Evolutionary conservation across 2,113 vertebrate species (phyloP).

Genomic region (Nothobranchius furzeri): DNA sequence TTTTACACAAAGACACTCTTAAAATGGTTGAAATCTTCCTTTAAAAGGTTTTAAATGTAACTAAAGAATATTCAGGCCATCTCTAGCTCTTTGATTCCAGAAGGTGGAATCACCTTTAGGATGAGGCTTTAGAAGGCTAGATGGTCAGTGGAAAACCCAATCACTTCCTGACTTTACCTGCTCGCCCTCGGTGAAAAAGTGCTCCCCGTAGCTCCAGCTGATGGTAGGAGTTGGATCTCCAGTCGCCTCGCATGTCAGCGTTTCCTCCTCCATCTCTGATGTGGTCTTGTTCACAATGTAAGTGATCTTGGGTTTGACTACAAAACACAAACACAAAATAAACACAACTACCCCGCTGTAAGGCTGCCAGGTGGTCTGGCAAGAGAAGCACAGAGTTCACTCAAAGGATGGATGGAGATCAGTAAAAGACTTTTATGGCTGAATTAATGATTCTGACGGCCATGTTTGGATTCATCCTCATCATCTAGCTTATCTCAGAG

Average conservation of each 20-base stretch:
- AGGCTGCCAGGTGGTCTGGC: conserved; percentile 32
- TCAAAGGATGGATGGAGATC: conserved; percentile 43
- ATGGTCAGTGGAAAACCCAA: not conserved
- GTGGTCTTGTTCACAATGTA: conserved; percentile 92
- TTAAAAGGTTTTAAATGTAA: too few species aligned
- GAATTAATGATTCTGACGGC: conserved; percentile 39
- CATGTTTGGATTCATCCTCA: conserved; percentile 12
- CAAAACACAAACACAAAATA: conserved; percentile 32
- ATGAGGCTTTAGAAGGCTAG: not conserved
- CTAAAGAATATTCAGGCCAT: too few species aligned
- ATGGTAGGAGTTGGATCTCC: conserved; percentile 97
- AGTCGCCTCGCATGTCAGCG: conserved; percentile 92
- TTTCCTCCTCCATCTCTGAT: conserved; percentile 93
- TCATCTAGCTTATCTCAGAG: conserved; percentile 31
- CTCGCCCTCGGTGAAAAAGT: conserved; percentile 91
- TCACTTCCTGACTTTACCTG: conserved; percentile 82
- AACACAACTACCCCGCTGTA: not conserved
- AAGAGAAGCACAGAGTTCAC: conserved; percentile 28
- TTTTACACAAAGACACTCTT: too few species aligned
- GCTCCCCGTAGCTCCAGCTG: conserved; percentile 88
- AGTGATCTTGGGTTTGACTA: conserved; percentile 97
- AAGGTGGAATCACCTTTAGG: conserved; percentile 15
- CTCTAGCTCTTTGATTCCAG: not conserved
- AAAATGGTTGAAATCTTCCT: too few species aligned
- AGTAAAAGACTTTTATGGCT: conserved; percentile 8